Percentiles rank a stretch among this genome's conserved stretches.
phyloP scores from a whole-genome alignment of 2,888 invertebrate genomes.

The Pseudococcus jackbeardsleyi region DNA sequence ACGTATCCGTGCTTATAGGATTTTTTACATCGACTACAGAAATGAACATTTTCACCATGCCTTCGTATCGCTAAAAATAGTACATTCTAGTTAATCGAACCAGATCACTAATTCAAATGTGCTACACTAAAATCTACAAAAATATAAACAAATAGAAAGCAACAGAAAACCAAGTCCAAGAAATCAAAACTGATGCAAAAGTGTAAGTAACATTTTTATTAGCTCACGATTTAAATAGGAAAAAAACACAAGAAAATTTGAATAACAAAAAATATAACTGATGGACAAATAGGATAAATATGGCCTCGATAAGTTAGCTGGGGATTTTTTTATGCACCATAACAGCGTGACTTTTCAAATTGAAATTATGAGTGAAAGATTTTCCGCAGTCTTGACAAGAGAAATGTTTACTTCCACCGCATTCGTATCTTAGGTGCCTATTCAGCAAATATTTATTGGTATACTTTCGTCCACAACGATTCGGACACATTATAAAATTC shows the following conservation, averaged over 20 bases:
- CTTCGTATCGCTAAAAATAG: slow-evolving; percentile 12
- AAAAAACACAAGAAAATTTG: not conserved
- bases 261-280: not conserved
- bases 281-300: not conserved
- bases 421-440: slow-evolving; percentile 65
- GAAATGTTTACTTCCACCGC: slow-evolving; percentile 64
- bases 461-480: slow-evolving; percentile 65
- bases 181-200: not conserved
- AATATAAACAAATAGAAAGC: not conserved
- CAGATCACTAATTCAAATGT: not conserved
- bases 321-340: slow-evolving; percentile 58
- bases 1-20: slow-evolving; percentile 59
- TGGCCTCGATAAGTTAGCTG: not conserved
- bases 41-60: not conserved
- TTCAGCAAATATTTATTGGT: slow-evolving; percentile 64
- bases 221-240: not conserved
- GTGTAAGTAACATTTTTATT: not conserved
- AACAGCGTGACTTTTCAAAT: slow-evolving; percentile 61
- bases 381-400: slow-evolving; percentile 57
- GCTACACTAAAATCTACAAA: not conserved
- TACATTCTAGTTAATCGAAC: slow-evolving; percentile 25
- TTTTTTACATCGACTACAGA: slow-evolving; percentile 55
- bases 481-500: slow-evolving; percentile 58
- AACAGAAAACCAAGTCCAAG: not conserved
- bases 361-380: slow-evolving; percentile 63